Conservation (phyloP, 2,797 vertebrate genomes). For the Anableps anableps region DNA sequence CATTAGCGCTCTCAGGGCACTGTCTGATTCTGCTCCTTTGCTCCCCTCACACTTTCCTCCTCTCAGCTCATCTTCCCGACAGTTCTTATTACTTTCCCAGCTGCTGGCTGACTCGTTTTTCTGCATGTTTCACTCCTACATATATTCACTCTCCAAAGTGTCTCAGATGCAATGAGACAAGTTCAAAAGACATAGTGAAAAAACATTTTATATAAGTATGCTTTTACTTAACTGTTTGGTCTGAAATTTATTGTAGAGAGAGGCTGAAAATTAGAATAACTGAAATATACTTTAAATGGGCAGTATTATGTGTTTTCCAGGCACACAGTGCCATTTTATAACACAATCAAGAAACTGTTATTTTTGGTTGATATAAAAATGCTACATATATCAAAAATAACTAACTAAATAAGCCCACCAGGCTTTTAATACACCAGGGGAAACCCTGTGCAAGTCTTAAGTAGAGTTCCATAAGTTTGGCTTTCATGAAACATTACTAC, state of each 20-base stretch:
- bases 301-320: too few relatives aligned
- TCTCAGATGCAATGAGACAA: constrained; percentile 17
- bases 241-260: not conserved
- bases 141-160: not conserved
- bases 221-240: not conserved
- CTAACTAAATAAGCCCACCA: too few relatives aligned
- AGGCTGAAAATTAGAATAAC: not conserved
- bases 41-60: constrained; percentile 65
- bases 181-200: constrained; percentile 28
- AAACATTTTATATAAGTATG: not conserved
- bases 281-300: not conserved
- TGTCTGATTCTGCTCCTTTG: constrained; percentile 44
- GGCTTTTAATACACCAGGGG: too few relatives aligned
- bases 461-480: too few relatives aligned
- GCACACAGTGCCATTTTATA: too few relatives aligned
- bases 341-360: too few relatives aligned
- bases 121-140: constrained; percentile 21
- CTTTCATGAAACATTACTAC: too few relatives aligned
- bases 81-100: constrained; percentile 43
- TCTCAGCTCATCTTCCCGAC: constrained; percentile 55
- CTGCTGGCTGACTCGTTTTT: constrained; percentile 41
- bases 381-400: too few relatives aligned
- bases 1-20: constrained; percentile 69
- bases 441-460: too few relatives aligned
- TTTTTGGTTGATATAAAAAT: too few relatives aligned